Base-by-base conservation (phyloP, 2,888 invertebrate species). In the Empis livida region DNA sequence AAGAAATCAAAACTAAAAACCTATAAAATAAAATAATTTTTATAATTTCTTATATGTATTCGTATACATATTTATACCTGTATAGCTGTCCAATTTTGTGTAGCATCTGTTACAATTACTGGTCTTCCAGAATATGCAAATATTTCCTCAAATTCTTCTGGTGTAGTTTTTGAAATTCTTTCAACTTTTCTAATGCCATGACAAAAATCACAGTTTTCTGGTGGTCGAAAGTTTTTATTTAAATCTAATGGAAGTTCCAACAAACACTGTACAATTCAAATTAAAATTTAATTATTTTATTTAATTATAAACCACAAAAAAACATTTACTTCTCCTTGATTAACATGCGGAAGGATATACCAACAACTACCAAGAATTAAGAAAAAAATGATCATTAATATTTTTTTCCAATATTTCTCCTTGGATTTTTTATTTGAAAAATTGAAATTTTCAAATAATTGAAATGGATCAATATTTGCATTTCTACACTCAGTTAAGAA, bases 21-120 rank as follows among this genome's bases (percentile, higher is more conserved):
- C 79, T 77, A 14, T 1, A 46, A 41, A 23, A 20, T 16, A 14
- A n/a, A 43, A 8, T 17, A 15, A 32, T 11, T 44, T 14, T 16
- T 32, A 23, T 5, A n/a, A n/a, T n/a, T 10, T 17, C 15, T 44
- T 16, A 15, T 17, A 16, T 20, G 11, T 27, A 13, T 27, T n/a
- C n/a, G n/a, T n/a, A n/a, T n/a, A n/a, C n/a, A 31, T 15, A 27
- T 16, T 30, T n/a, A 43, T 51, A 77, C 76, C 51, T 77, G 61
- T 14, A 79, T 66, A 1, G 93, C 93, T 31, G 80, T 80, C 95
- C 94, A 95, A 53, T 82, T 79, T 9, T 56, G 61, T 15, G 83
- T 83, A 0, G 84, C 94, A 65, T 94, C 95, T 5, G 79, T 80
- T 10, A 95, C 75, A 13, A 96, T 81, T 2, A 94, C 85, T 0